phyloP scores from a whole-genome alignment of 2,797 vertebrate species.

The Anabas testudineus region DNA sequence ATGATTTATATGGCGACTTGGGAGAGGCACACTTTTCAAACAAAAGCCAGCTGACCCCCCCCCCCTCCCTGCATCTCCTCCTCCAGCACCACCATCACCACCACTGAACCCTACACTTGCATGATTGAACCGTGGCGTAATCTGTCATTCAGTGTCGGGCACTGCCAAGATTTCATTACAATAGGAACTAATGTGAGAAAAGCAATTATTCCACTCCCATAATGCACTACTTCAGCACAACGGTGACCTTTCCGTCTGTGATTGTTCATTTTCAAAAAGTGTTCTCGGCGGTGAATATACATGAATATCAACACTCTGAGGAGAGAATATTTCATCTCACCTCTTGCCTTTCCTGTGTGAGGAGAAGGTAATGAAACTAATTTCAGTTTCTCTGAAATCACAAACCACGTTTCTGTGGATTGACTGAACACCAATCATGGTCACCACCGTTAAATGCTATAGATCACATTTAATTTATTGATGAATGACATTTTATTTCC shows the following conservation, averaged over 20 bases:
- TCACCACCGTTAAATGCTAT: background rate
- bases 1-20: constrained; percentile 64
- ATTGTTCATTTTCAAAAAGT: constrained; percentile 78
- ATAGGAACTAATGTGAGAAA: constrained; percentile 81
- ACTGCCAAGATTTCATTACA: constrained; percentile 78
- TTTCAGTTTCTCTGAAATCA: constrained; percentile 48
- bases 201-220: constrained; percentile 81
- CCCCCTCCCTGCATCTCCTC: background rate
- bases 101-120: constrained; percentile 7
- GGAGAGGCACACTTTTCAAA: constrained; percentile 54
- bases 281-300: constrained; percentile 67
- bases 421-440: constrained; percentile 9
- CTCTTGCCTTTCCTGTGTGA: constrained; percentile 32
- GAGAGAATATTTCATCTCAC: constrained; percentile 66
- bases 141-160: constrained; percentile 72
- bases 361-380: constrained; percentile 48
- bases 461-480: constrained; percentile 7
- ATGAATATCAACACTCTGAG: constrained; percentile 68
- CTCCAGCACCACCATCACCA: background rate
- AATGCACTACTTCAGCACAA: constrained; percentile 80
- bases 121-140: constrained; percentile 70
- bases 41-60: constrained; percentile 72
- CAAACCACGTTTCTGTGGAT: background rate
- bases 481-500: constrained; percentile 1
- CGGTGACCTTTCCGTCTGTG: constrained; percentile 78